A percentile compares a stretch with the other conserved stretches of the same genome.
These are phyloP conservation scores for Papilio aristodemus DNA, from an alignment of 1,140 invertebrate genomes.

Conservation along the genomic window DNA sequence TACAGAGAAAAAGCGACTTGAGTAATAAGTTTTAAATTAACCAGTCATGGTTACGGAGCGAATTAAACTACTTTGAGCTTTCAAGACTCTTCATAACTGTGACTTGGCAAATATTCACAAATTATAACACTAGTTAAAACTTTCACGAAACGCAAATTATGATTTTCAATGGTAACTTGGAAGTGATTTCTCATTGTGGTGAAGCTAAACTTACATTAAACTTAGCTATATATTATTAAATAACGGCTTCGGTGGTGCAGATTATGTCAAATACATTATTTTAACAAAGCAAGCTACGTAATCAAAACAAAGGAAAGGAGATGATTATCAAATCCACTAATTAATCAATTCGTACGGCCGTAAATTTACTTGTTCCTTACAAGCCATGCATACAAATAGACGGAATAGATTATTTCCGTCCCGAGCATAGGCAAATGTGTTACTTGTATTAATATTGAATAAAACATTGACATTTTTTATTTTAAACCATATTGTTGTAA, in stretches of 20 bases:
- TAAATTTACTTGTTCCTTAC: constrained; percentile 5
- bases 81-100: neutral
- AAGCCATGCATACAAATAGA: neutral
- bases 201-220: too few species aligned
- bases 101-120: neutral
- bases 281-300: neutral
- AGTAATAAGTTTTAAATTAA: neutral
- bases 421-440: neutral
- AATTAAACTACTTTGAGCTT: constrained; percentile 6
- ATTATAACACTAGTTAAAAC: neutral
- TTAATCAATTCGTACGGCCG: neutral
- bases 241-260: neutral
- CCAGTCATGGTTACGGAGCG: neutral
- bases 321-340: constrained; percentile 9
- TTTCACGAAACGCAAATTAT: neutral
- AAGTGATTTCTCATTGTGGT: neutral
- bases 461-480: neutral
- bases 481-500: neutral
- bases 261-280: neutral
- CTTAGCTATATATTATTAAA: too few species aligned
- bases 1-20: neutral
- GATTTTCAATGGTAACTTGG: neutral
- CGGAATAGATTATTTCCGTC: neutral
- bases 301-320: neutral
- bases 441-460: neutral